A percentile compares a stretch with the other conserved stretches of the same genome.
phyloP scores from a whole-genome alignment of 2,797 vertebrate species.

The Enteromius argenteus region DNA sequence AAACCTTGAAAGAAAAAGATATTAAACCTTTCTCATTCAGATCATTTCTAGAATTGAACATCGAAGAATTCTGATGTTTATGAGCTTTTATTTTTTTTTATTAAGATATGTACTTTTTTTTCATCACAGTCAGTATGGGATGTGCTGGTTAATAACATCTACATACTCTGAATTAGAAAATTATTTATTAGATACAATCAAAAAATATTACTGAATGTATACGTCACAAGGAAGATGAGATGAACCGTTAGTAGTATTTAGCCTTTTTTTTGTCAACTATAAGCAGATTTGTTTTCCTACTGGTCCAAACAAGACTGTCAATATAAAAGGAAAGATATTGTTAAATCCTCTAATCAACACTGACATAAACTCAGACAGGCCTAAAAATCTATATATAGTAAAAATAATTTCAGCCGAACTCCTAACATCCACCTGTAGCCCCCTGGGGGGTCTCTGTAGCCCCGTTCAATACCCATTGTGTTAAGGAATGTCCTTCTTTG shows the following conservation, averaged over 20 bases:
- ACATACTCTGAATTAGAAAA: background rate
- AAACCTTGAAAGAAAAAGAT: slow-evolving; percentile 22
- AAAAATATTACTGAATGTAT: background rate
- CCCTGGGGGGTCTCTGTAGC: background rate
- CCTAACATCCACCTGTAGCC: background rate
- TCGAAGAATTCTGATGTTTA: background rate
- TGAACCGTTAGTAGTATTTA: background rate
- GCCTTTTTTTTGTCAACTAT: background rate
- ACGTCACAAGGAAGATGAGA: background rate
- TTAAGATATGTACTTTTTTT: background rate
- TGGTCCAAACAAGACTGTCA: background rate
- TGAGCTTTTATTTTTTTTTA: background rate
- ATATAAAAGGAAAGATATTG: background rate
- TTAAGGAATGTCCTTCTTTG: background rate
- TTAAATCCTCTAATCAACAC: background rate
- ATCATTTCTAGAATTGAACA: background rate
- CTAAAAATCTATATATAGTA: background rate
- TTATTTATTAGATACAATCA: background rate
- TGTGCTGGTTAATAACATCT: background rate
- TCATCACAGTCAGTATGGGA: background rate
- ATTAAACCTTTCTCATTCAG: slow-evolving; percentile 14
- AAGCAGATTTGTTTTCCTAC: background rate
- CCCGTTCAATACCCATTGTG: background rate
- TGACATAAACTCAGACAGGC: background rate
- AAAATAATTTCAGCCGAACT: background rate